Base-by-base conservation (phyloP, 1,140 invertebrate species). In the Gryon sp. region DNA sequence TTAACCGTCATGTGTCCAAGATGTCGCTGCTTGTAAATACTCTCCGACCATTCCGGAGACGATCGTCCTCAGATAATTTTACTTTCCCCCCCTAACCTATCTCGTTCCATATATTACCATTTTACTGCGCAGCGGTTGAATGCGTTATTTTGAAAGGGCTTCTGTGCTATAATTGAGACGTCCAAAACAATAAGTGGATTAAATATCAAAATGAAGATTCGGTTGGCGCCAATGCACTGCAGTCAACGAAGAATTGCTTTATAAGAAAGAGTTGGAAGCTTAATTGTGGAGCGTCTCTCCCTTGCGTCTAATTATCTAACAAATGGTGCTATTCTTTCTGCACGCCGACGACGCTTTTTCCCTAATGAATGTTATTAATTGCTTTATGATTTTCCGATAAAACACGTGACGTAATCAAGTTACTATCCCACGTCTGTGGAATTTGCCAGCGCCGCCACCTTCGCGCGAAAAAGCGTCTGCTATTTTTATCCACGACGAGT, bases 301-400 rank as follows among this genome's bases (percentile, higher is more conserved):
- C 80, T 82, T 77, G 80, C 83, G 66, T 80, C 78, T 87, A 86
- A 86, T 86, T 87, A 85, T 80, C 83, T 80, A 83, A 84, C 83
- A 85, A 86, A 87, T 85, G 78, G 82, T 83, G 83, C 83, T 83
- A 80, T 82, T 82, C 80, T 84, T 82, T 77, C 76, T 73, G 68
- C 69, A 50, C 60, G 62, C n/a, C n/a, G n/a, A n/a, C 43, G 40
- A 68, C 45, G 48, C 22, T 28, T 24, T 34, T 62, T 73, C 78
- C 83, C 80, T 88, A 88, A 88, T 84, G 86, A 87, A 87, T 65
- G 84, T 82, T 87, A 87, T 87, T 88, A 88, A 88, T 87, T 87
- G 82, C 83, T 87, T 86, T 86, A 87, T 84, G 85, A 88, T 88
- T 88, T 87, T 86, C 81, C 83, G 86, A 87, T 88, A 87, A 87